Base-by-base conservation (phyloP, 2,113 vertebrate species). In the Semnornis frantzii region DNA sequence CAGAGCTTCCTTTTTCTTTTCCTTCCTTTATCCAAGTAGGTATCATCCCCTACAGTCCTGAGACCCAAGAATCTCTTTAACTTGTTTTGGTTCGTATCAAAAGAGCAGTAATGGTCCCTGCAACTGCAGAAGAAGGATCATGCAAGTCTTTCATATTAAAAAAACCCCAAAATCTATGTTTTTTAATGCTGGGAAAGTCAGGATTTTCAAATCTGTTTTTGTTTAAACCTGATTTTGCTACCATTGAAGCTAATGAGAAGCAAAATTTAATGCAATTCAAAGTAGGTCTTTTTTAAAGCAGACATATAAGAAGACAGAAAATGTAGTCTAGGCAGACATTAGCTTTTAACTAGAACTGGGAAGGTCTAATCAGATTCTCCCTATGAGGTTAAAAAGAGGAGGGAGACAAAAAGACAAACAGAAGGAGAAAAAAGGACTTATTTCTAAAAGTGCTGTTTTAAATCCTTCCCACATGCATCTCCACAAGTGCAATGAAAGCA, bases 361-460 rank as follows among this genome's bases (percentile, higher is more conserved):
- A 72, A 48, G n/a, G 34, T 84, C 23, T 82, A 39, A 66, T 66
- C 66, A 72, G 34, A 70, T 82, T 92, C 33, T 82, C 75, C 17
- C 48, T 85, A 5, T 5, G 33, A 24, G 14, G 9, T 2, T 65
- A 37, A 78, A 62, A 12, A 75, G 25, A 78, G 44, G 86, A 74
- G 27, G 6, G 50, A 73, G 37, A 28, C 15, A 57, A 79, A 82
- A 82, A 71, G 23, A 68, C 9, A 78, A 73, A 72, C 6, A 30
- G 50, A 3, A 33, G 14, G 4, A 5, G 5, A 0, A 0, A 1
- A 46, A 85, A 17, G 2, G 8, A 66, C 24, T 74, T 74, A 0
- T 44, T 82, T 86, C 76, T 63, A 20, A 89, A 87, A 12, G 1
- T 37, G 37, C 27, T 74, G 6, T 20, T 82, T 83, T 83, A 81